Percentiles rank a stretch among this genome's conserved stretches.
These are phyloP conservation scores for Synanthedon myopaeformis DNA, from an alignment of 2,888 invertebrate species.

Conservation along the genomic window DNA sequence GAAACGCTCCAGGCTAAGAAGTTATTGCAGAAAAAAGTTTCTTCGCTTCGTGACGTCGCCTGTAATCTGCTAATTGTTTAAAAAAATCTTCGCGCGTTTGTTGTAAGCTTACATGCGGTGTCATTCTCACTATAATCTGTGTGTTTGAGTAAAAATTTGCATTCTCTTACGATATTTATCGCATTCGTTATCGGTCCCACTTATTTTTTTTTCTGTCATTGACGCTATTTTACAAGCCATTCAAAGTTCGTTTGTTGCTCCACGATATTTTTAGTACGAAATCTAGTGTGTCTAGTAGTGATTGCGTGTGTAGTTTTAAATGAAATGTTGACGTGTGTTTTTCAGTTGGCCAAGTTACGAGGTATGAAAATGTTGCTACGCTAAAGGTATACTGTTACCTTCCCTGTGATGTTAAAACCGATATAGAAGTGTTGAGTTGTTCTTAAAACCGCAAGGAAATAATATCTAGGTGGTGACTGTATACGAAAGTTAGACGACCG, in stretches of 20 bases:
- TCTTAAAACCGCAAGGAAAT: slow-evolving; percentile 62
- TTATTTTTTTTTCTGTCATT: slow-evolving; percentile 17
- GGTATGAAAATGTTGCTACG: slow-evolving; percentile 36
- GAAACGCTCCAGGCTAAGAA: slow-evolving; percentile 46
- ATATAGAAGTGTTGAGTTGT: slow-evolving; percentile 47
- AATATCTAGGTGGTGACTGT: slow-evolving; percentile 46
- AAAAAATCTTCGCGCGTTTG: slow-evolving; percentile 42
- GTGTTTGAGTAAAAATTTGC: slow-evolving; percentile 39
- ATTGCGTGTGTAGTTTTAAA: slow-evolving; percentile 18
- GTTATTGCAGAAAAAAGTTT: slow-evolving; percentile 41
- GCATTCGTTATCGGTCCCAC: slow-evolving; percentile 23
- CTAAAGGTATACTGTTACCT: slow-evolving; percentile 37
- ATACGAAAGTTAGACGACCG: slow-evolving; percentile 56
- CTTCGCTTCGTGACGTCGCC: slow-evolving; percentile 38
- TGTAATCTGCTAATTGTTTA: slow-evolving; percentile 53
- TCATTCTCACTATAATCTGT: slow-evolving; percentile 22
- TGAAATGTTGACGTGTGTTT: slow-evolving; percentile 35
- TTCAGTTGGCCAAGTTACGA: slow-evolving; percentile 49
- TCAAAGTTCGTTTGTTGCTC: slow-evolving; percentile 15
- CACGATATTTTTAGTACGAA: slow-evolving; percentile 25
- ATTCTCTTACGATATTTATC: slow-evolving; percentile 23
- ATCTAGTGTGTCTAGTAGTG: slow-evolving; percentile 25
- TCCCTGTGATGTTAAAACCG: slow-evolving; percentile 35
- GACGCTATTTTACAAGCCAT: slow-evolving; percentile 6
- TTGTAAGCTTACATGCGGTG: slow-evolving; percentile 22